Percentiles rank a stretch among this genome's conserved stretches.
phyloP scores from a whole-genome alignment of 2,888 invertebrate species.

The Pterostichus niger region DNA sequence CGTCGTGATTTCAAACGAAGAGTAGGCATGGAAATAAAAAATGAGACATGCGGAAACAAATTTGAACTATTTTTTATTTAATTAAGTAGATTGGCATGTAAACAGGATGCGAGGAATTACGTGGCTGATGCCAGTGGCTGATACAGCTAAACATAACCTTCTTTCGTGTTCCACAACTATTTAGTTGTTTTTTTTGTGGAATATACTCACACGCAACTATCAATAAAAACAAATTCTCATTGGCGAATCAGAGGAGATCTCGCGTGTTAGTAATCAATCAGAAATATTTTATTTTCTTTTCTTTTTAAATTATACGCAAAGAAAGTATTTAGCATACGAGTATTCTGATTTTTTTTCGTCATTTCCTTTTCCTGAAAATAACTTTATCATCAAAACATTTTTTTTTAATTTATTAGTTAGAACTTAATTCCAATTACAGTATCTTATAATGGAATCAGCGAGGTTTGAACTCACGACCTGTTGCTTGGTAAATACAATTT shows the following conservation, averaged over 20 bases:
- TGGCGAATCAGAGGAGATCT: slow-evolving; percentile 11
- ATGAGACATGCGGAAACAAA: slow-evolving; percentile 52
- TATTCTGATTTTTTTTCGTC: not conserved
- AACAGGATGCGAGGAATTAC: slow-evolving; percentile 56
- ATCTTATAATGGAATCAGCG: no score
- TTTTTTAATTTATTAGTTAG: no score
- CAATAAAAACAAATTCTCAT: slow-evolving; percentile 10
- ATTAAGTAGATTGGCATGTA: slow-evolving; percentile 37
- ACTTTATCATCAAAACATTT: no score
- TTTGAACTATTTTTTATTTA: slow-evolving; percentile 44
- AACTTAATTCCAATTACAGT: no score
- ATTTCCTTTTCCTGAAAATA: no score
- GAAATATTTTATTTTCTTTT: slow-evolving; percentile 16
- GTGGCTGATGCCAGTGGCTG: slow-evolving; percentile 20
- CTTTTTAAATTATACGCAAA: not conserved
- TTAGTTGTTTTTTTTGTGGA: not conserved
- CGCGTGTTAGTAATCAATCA: slow-evolving; percentile 44
- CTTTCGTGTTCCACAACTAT: slow-evolving; percentile 30
- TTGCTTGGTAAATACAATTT: no score
- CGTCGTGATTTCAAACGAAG: not conserved
- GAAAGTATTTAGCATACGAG: slow-evolving; percentile 40
- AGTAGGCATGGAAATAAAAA: slow-evolving; percentile 37
- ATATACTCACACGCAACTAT: slow-evolving; percentile 13
- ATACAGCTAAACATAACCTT: slow-evolving; percentile 43
- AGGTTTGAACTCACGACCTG: no score